Evolutionary conservation across 2,797 vertebrate genomes (phyloP).

Genomic region (Peromyscus melanophrys): DNA sequence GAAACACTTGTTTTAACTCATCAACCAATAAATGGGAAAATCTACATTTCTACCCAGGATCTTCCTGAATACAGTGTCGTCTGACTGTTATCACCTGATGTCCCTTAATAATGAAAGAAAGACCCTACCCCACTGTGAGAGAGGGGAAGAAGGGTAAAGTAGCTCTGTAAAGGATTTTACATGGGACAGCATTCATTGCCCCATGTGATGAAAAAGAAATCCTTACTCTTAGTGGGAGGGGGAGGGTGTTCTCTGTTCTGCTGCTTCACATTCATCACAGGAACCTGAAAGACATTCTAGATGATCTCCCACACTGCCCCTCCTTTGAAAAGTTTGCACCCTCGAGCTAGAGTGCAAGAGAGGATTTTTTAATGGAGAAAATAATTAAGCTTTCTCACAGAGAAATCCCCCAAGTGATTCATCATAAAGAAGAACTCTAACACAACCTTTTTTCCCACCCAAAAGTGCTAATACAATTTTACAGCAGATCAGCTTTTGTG

Average conservation of each 20-base stretch:
- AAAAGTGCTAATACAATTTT: constrained; percentile 76
- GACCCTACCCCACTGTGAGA: background rate
- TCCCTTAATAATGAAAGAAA: background rate
- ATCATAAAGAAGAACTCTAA: constrained; percentile 69
- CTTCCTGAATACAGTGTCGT: background rate
- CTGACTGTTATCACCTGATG: background rate
- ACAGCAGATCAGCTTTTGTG: constrained; percentile 43
- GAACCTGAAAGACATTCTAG: background rate
- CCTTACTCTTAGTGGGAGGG: background rate
- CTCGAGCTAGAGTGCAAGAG: constrained; percentile 54
- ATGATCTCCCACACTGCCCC: background rate
- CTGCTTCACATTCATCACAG: constrained; percentile 33
- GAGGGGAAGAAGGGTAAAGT: background rate
- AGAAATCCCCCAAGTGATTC: constrained; percentile 76
- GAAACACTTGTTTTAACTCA: background rate
- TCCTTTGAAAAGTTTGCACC: constrained; percentile 59
- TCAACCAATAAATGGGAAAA: background rate
- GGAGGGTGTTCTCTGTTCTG: background rate
- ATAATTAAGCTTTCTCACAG: constrained; percentile 74
- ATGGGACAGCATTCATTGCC: background rate
- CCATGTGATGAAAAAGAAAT: background rate
- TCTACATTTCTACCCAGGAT: background rate
- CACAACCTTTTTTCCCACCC: constrained; percentile 50
- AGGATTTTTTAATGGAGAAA: constrained; percentile 66
- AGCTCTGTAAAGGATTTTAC: background rate